These are phyloP conservation scores for Blastobasis adustella DNA, from an alignment of 2,888 invertebrate species.

Conservation along the genomic window DNA sequence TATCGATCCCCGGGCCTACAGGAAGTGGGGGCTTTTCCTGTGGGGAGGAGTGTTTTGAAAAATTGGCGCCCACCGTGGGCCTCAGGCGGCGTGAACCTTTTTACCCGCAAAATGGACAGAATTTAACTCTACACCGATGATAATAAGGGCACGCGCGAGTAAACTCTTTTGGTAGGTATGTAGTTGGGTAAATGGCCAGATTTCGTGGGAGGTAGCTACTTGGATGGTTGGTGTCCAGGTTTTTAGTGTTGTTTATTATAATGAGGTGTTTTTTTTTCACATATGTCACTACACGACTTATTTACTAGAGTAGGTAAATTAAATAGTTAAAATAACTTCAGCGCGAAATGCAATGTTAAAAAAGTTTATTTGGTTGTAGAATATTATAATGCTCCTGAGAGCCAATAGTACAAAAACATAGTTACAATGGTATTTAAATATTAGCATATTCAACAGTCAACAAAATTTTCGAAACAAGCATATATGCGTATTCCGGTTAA, in stretches of 20 bases:
- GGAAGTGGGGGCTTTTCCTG: constrained; percentile 62
- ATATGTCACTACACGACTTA: no score
- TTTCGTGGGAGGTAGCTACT: constrained; percentile 21
- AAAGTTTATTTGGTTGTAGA: no score
- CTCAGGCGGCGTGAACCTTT: constrained; percentile 25
- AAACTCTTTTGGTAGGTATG: constrained; percentile 4
- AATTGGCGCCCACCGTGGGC: constrained; percentile 58
- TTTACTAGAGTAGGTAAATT: no score
- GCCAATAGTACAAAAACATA: no score
- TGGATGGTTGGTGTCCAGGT: constrained; percentile 32
- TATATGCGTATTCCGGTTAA: constrained; percentile 17
- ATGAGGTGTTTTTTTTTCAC: no score
- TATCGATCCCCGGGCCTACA: constrained; percentile 68
- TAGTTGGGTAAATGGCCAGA: constrained; percentile 24
- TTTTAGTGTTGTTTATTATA: constrained; percentile 29
- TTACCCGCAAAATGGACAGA: constrained; percentile 29
- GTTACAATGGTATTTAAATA: no score
- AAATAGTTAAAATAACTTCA: no score
- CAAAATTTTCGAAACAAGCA: no score
- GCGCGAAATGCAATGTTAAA: no score
- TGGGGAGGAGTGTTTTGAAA: constrained; percentile 66
- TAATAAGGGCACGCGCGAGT: constrained; percentile 21
- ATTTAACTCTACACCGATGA: constrained; percentile 26
- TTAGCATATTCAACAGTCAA: no score
- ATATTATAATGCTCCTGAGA: no score